Conservation (phyloP, 2,888 invertebrate genomes). For the Muschampia plurimacula region DNA sequence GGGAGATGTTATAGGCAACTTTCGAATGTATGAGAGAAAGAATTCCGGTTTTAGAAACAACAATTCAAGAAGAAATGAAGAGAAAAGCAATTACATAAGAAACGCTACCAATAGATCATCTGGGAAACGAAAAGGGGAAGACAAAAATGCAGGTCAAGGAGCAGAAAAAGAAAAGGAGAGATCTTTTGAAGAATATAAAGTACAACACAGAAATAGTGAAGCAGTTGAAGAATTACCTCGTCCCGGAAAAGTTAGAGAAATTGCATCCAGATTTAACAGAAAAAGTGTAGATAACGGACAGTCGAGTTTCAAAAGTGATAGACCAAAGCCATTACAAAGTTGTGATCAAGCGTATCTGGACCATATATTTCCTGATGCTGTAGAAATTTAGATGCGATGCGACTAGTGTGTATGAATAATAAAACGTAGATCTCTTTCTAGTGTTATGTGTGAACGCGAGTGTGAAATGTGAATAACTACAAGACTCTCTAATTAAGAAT, state of each 20-base stretch:
- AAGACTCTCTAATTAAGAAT: slow-evolving; percentile 30
- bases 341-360: slow-evolving; percentile 87
- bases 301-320: slow-evolving; percentile 63
- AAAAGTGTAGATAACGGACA: slow-evolving; percentile 58
- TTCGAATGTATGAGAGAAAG: slow-evolving; percentile 68
- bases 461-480: slow-evolving; percentile 37
- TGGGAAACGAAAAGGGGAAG: slow-evolving; percentile 54
- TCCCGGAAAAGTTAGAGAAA: slow-evolving; percentile 77
- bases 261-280: slow-evolving; percentile 76
- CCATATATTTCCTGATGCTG: slow-evolving; percentile 86
- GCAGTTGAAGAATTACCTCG: slow-evolving; percentile 57
- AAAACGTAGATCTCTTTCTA: slow-evolving; percentile 53
- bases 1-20: slow-evolving; percentile 30
- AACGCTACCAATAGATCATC: slow-evolving; percentile 59
- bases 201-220: slow-evolving; percentile 42
- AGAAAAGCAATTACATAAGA: slow-evolving; percentile 47
- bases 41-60: slow-evolving; percentile 61
- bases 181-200: slow-evolving; percentile 50
- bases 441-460: slow-evolving; percentile 46
- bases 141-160: slow-evolving; percentile 44
- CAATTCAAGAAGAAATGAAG: slow-evolving; percentile 48
- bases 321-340: slow-evolving; percentile 86
- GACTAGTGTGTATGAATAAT: slow-evolving; percentile 45
- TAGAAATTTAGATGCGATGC: slow-evolving; percentile 68
- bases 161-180: slow-evolving; percentile 54